Percentiles rank a stretch among this genome's conserved stretches.
Evolutionary conservation across 2,113 vertebrate species (phyloP).

Genomic region (Pseudolaguvia tuberculata): DNA sequence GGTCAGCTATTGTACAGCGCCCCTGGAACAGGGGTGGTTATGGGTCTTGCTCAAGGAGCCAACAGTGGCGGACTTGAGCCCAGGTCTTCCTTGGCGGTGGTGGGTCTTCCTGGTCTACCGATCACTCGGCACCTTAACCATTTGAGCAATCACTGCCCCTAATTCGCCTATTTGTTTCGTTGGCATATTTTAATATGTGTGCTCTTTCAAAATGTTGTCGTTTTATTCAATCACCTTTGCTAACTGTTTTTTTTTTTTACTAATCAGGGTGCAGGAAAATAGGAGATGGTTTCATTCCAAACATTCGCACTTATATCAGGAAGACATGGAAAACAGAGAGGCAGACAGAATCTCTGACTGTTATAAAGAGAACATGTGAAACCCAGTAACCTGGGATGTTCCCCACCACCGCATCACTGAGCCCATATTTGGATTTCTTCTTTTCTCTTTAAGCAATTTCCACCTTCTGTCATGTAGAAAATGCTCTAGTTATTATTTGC

Average conservation of each 20-base stretch:
- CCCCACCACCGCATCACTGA: not conserved
- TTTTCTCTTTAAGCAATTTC: not conserved
- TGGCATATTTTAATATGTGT: not conserved
- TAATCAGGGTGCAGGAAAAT: not conserved
- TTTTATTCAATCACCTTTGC: not conserved
- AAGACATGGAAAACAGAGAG: not conserved
- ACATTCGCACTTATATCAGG: not conserved
- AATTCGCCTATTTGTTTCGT: not conserved
- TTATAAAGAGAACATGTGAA: not conserved
- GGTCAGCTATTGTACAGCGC: too few species aligned
- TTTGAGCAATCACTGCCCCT: too few species aligned
- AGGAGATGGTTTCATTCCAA: not conserved
- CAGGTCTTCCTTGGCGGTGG: too few species aligned
- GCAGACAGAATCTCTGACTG: not conserved
- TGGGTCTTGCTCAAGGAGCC: too few species aligned
- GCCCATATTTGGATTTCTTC: not conserved
- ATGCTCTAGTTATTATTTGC: not conserved
- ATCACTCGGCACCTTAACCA: too few species aligned
- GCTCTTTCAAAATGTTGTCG: too few species aligned
- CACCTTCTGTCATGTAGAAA: not conserved
- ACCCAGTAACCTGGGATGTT: not conserved
- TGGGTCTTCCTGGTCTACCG: too few species aligned
- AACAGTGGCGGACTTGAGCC: too few species aligned
- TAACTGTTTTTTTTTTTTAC: not conserved
- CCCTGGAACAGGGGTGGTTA: too few species aligned